phyloP scores from a whole-genome alignment of 92 coral and sea anemone genomes.

The Nematostella vectensis region DNA sequence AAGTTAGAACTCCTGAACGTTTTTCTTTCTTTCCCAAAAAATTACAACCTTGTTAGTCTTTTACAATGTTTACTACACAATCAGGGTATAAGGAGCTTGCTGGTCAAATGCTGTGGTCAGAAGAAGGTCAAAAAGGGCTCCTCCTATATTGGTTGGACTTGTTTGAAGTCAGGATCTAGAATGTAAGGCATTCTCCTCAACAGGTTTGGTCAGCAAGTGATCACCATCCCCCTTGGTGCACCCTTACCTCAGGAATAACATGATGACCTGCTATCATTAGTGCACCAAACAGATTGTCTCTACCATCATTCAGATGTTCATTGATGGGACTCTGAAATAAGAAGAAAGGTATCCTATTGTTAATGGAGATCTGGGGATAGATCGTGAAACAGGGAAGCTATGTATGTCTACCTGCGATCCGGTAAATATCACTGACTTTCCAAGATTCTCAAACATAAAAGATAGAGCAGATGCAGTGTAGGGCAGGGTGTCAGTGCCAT shows the following conservation, averaged over 20 bases:
- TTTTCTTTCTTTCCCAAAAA: too few relatives aligned
- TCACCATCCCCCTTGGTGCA: too few relatives aligned
- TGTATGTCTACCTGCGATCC: constrained; percentile 99
- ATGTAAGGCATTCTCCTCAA: too few relatives aligned
- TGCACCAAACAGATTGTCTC: constrained; percentile 87
- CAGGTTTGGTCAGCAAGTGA: too few relatives aligned
- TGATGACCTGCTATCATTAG: constrained; percentile 95
- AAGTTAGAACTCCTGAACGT: too few relatives aligned
- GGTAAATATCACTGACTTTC: constrained; percentile 80
- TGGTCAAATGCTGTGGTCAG: too few relatives aligned
- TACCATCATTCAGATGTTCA: constrained; percentile 86
- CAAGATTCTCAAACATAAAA: constrained; percentile 94
- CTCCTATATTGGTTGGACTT: too few relatives aligned
- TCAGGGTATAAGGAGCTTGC: too few relatives aligned
- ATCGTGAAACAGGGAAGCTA: neutral
- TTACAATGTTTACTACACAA: too few relatives aligned
- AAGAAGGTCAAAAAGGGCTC: too few relatives aligned
- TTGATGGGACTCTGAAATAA: constrained; percentile 58
- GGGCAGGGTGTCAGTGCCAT: constrained; percentile 92
- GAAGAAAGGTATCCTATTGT: neutral
- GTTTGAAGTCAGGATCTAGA: too few relatives aligned
- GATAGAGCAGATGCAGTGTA: constrained; percentile 93
- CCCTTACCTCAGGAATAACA: constrained; percentile 85
- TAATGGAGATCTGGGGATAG: neutral
- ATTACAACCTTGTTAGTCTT: too few relatives aligned